Percentiles rank a stretch among this genome's conserved stretches.
These are phyloP conservation scores for Antedon mediterranea DNA, from an alignment of 53 echinoderm and acorn worm species.

Conservation along the genomic window DNA sequence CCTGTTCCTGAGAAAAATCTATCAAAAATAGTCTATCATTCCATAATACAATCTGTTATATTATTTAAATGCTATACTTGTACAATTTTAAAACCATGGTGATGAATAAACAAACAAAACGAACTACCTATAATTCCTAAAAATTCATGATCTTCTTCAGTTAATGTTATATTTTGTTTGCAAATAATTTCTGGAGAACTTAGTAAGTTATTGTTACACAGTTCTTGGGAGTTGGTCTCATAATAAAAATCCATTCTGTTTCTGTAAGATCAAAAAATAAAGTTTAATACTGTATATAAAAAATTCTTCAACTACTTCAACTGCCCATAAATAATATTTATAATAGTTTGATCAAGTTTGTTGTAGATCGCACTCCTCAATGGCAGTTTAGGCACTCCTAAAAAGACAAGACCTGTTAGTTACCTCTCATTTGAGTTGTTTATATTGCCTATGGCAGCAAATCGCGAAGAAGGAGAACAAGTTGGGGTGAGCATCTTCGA, in stretches of 20 bases:
- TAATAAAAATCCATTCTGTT: background rate
- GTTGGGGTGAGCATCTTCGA: background rate
- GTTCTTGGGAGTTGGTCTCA: background rate
- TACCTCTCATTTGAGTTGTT: background rate
- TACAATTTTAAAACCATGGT: too few relatives aligned
- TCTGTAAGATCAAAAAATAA: background rate
- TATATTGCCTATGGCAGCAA: background rate
- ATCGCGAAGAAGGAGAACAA: background rate
- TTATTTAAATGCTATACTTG: too few relatives aligned
- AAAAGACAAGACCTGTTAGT: too few relatives aligned
- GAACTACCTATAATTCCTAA: background rate
- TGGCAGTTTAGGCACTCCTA: too few relatives aligned
- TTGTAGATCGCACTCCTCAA: too few relatives aligned
- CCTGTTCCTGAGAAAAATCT: too few relatives aligned
- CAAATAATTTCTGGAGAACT: background rate
- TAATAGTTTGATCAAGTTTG: too few relatives aligned
- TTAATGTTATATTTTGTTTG: background rate
- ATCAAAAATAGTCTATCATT: too few relatives aligned
- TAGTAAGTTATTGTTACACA: background rate
- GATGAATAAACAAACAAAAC: background rate
- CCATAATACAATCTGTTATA: too few relatives aligned
- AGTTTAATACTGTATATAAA: too few relatives aligned
- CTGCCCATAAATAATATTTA: too few relatives aligned
- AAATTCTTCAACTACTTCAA: too few relatives aligned
- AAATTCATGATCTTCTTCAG: background rate